Evolutionary conservation across 2,797 vertebrate species (phyloP).

Genomic region (Podarcis lilfordi): DNA sequence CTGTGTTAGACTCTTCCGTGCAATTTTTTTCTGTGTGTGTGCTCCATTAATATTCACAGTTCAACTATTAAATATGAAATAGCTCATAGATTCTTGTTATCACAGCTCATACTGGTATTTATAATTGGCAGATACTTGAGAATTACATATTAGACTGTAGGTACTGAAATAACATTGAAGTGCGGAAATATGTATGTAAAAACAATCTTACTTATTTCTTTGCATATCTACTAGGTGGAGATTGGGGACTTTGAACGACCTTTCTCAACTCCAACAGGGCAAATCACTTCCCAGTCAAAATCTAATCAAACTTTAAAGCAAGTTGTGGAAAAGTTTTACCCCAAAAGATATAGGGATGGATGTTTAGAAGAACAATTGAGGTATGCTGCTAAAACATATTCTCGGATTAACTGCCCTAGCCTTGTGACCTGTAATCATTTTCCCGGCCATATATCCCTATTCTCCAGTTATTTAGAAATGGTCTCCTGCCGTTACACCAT

Average conservation of each 20-base stretch:
- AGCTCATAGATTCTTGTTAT: not conserved
- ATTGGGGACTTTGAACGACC: slow-evolving; percentile 95
- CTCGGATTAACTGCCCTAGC: not conserved
- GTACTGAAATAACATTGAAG: not conserved
- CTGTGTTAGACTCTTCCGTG: not conserved
- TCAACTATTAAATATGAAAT: not conserved
- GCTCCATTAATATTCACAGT: not conserved
- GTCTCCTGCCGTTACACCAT: not conserved
- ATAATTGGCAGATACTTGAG: slow-evolving; percentile 6
- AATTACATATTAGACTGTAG: not conserved
- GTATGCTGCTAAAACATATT: slow-evolving; percentile 71
- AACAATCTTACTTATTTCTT: slow-evolving; percentile 23
- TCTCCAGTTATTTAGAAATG: not conserved
- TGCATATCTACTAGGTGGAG: slow-evolving; percentile 83
- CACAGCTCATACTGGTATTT: not conserved
- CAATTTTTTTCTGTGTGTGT: not conserved
- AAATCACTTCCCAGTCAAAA: slow-evolving; percentile 85
- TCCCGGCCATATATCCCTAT: not conserved
- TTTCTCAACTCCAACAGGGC: slow-evolving; percentile 84
- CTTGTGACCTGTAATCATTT: not conserved
- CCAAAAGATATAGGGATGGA: slow-evolving; percentile 89
- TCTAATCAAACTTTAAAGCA: slow-evolving; percentile 91
- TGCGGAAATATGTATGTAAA: slow-evolving; percentile 24
- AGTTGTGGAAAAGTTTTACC: slow-evolving; percentile 93
- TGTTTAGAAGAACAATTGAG: slow-evolving; percentile 90